Base-by-base conservation (phyloP, 2,888 invertebrate species). In the Dryobotodes eremita region DNA sequence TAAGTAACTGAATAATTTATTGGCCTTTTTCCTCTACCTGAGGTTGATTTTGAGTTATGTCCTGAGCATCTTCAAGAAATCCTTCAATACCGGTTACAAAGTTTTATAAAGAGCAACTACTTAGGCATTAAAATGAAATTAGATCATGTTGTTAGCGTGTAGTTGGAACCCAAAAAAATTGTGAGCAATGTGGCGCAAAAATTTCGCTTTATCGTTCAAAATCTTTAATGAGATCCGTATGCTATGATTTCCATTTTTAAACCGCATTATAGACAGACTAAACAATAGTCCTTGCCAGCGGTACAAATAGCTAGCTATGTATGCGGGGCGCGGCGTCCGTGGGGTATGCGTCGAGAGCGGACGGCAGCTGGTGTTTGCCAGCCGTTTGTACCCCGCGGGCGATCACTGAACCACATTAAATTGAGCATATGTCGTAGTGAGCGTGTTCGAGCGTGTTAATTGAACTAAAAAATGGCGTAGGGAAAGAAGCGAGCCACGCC, bases 401-500 rank as follows among this genome's bases (percentile, higher is more conserved):
- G 59, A 80, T 80, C 66, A 53, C 62, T 72, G 71, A 69, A 72
- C 57, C 57, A 79, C 62, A 79, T 79, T 55, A 26, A 50, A 69
- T 61, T 65, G 53, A 59, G 42, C 71, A 71, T 42, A 53, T 31
- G 53, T 53, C 68, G 61, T 53, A 71, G 46, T 20, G 15, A 65
- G 36, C 61, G 65, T 74, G 62, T 71, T 75, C 53, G 42, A 69
- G 42, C n/a, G 48, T 75, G 62, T 68, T 76, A 62, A 73, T 82
- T 64, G n/a, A 74, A 53, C 42, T 50, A 31, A 23, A 79, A 48
- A 71, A 82, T 79, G 77, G 64, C 20, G 46, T 71, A 96, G 97
- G 95, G 95, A 80, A 97, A 97, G 88, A 97, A 96, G 88, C 94
- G 95, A 2, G 87, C 93, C 1, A 92, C 97, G 17, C 97, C 97